Evolutionary conservation across 2,113 vertebrate species (phyloP).

Genomic region (Phycodurus eques): DNA sequence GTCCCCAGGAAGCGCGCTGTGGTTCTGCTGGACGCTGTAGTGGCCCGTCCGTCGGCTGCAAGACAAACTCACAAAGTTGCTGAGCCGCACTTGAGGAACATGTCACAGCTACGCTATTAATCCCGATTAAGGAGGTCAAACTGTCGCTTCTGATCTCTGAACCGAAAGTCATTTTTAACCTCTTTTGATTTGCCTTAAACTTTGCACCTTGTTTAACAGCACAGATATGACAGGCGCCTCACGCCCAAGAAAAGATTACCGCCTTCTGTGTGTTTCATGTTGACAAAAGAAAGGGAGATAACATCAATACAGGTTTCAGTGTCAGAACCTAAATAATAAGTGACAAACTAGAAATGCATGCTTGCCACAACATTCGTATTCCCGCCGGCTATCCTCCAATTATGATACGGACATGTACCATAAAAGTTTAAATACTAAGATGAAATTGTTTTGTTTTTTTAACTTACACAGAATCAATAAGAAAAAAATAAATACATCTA

Average conservation of each 20-base stretch:
- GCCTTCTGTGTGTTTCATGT: background rate
- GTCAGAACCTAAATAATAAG: background rate
- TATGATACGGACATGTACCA: no score
- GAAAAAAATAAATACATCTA: no score
- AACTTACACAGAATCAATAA: no score
- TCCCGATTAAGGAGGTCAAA: background rate
- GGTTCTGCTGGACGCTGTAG: slow-evolving; percentile 54
- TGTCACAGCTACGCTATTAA: background rate
- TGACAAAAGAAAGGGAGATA: background rate
- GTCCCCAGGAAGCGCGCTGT: slow-evolving; percentile 33
- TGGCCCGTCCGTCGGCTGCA: slow-evolving; percentile 54
- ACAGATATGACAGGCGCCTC: background rate
- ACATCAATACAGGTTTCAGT: background rate
- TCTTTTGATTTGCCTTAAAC: background rate
- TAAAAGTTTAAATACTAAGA: no score
- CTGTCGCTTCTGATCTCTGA: background rate
- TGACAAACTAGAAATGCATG: background rate
- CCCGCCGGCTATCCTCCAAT: no score
- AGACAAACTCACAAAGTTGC: slow-evolving; percentile 15
- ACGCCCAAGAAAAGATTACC: slow-evolving; percentile 9
- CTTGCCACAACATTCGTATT: no score
- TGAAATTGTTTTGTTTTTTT: no score
- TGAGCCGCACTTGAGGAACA: no score
- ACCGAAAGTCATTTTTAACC: background rate
- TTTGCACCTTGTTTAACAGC: slow-evolving; percentile 20